phyloP scores from a whole-genome alignment of 1,140 invertebrate genomes.

The Macrocentrus cingulum region DNA sequence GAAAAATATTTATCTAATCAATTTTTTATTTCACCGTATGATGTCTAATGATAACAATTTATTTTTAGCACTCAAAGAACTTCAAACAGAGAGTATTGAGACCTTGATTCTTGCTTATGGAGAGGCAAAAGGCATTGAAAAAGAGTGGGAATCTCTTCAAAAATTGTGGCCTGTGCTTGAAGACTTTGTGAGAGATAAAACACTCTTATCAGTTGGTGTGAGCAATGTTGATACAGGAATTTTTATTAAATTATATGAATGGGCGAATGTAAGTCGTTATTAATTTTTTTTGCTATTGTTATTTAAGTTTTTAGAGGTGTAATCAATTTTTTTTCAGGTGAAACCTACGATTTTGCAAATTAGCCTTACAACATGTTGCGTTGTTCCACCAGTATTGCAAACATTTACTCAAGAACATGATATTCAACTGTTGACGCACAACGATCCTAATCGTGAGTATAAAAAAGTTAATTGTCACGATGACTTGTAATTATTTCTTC shows the following conservation, averaged over 20 bases:
- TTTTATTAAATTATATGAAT: slow-evolving; percentile 76
- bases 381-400: slow-evolving; percentile 87
- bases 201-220: slow-evolving; percentile 78
- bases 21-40: not conserved
- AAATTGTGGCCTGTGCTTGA: slow-evolving; percentile 75
- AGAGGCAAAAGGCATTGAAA: slow-evolving; percentile 50
- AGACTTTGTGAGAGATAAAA: slow-evolving; percentile 66
- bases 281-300: not conserved
- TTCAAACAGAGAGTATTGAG: slow-evolving; percentile 70
- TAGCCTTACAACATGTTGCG: slow-evolving; percentile 92
- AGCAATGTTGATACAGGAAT: slow-evolving; percentile 83
- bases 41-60: not conserved
- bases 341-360: slow-evolving; percentile 94
- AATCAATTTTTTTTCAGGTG: slow-evolving; percentile 56
- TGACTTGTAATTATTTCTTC: slow-evolving; percentile 7
- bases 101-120: slow-evolving; percentile 76
- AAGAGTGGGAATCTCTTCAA: slow-evolving; percentile 66
- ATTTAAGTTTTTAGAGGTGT: not conserved
- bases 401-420: slow-evolving; percentile 87
- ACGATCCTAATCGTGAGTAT: slow-evolving; percentile 81
- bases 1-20: slow-evolving; percentile 3
- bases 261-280: slow-evolving; percentile 64
- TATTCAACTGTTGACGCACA: slow-evolving; percentile 93
- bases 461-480: slow-evolving; percentile 11
- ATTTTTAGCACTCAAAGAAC: slow-evolving; percentile 60